A percentile compares a stretch with the other conserved stretches of the same genome.
These are phyloP conservation scores for Copsychus sechellarum DNA, from an alignment of 2,113 vertebrate genomes.

Conservation along the genomic window DNA sequence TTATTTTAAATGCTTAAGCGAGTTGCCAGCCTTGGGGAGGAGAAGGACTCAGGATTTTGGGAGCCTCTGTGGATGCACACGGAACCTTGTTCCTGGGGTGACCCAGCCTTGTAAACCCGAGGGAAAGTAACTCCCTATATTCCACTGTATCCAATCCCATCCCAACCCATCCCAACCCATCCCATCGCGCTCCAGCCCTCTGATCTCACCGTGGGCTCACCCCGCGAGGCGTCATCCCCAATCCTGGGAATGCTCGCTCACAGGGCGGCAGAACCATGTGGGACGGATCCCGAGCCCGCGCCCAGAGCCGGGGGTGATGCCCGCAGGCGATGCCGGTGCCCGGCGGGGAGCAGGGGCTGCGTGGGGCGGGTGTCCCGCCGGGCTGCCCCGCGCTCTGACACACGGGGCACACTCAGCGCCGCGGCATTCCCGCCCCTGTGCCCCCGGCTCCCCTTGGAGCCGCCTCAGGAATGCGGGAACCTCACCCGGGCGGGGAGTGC, in stretches of 20 bases:
- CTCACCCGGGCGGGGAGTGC: not conserved
- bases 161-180: not conserved
- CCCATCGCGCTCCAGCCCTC: not conserved
- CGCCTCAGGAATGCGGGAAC: not conserved
- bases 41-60: not conserved
- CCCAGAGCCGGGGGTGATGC: not conserved
- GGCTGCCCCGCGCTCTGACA: not conserved
- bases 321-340: accelerated
- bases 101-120: not conserved
- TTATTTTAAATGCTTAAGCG: slow-evolving; percentile 22
- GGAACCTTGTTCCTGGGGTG: not conserved
- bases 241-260: not conserved
- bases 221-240: not conserved
- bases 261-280: not conserved
- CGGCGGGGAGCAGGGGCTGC: accelerated
- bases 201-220: not conserved
- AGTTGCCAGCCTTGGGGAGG: slow-evolving; percentile 35
- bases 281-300: not conserved
- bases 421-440: not conserved
- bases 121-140: not conserved
- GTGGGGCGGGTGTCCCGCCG: not conserved
- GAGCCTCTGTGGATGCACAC: not conserved
- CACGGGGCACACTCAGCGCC: not conserved
- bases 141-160: not conserved
- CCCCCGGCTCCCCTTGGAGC: not conserved